phyloP scores from a whole-genome alignment of 2,113 vertebrate genomes.

The Genyomyrus donnyi region DNA sequence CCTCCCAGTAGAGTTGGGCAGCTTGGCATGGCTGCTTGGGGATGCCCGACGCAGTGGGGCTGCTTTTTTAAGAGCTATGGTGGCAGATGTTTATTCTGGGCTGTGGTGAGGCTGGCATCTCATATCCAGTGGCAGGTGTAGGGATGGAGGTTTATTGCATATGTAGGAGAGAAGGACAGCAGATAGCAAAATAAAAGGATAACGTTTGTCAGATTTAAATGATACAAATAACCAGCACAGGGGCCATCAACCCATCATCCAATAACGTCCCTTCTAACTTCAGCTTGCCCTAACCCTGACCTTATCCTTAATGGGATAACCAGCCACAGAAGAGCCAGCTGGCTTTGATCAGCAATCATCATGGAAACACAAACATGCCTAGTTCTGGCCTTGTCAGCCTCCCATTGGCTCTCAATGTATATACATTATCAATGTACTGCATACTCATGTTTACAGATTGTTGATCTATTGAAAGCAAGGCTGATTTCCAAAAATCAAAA shows the following conservation, averaged over 20 bases:
- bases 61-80: neutral
- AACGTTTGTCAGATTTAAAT: neutral
- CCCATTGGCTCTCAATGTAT: neutral
- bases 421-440: neutral
- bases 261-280: neutral
- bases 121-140: neutral
- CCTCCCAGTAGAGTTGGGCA: neutral
- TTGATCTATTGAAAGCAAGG: neutral
- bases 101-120: neutral
- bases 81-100: neutral
- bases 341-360: neutral
- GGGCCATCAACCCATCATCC: neutral
- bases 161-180: neutral
- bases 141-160: neutral
- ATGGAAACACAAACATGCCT: neutral
- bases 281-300: neutral
- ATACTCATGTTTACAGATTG: neutral
- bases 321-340: neutral
- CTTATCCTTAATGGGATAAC: neutral
- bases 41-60: neutral
- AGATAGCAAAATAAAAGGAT: neutral
- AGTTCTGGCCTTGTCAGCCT: neutral
- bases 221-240: neutral
- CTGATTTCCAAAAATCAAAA: neutral
- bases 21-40: neutral